Evolutionary conservation across 2,797 vertebrate species (phyloP).

Genomic region (Parauchenoglanis ngamensis): DNA sequence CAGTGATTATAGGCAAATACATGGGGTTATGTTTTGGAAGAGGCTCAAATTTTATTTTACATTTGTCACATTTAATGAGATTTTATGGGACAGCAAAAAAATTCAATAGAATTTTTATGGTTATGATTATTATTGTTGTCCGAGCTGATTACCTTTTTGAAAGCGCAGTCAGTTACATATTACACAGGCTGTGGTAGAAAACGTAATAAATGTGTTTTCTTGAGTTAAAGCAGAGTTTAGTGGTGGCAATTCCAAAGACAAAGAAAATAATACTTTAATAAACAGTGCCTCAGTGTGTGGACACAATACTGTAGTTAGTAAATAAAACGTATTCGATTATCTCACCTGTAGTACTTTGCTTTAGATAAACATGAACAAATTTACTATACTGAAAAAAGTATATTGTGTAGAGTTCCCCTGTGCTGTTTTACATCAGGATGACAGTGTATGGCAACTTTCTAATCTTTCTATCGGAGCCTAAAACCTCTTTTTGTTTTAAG

Average conservation of each 20-base stretch:
- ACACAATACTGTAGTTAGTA: background rate
- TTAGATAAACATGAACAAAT: background rate
- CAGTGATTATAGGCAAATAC: slow-evolving; percentile 14
- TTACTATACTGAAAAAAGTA: background rate
- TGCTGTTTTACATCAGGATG: background rate
- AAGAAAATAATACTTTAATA: background rate
- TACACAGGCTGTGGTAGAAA: background rate
- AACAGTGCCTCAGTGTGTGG: background rate
- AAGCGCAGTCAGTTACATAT: background rate
- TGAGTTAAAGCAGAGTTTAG: background rate
- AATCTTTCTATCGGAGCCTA: background rate
- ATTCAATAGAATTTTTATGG: background rate
- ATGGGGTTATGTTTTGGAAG: slow-evolving; percentile 22
- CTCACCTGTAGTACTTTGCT: background rate
- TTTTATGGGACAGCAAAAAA: background rate
- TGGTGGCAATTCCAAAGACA: background rate
- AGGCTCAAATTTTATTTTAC: background rate
- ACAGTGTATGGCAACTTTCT: background rate
- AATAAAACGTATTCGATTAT: background rate
- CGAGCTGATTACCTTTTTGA: background rate
- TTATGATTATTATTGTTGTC: background rate
- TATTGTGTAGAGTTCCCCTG: background rate
- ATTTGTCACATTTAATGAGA: background rate
- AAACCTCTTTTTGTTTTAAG: background rate
- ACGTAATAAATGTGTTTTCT: background rate